Percentiles rank a stretch among this genome's conserved stretches.
phyloP scores from a whole-genome alignment of 2,113 vertebrate species.

The Notothenia rossii region DNA sequence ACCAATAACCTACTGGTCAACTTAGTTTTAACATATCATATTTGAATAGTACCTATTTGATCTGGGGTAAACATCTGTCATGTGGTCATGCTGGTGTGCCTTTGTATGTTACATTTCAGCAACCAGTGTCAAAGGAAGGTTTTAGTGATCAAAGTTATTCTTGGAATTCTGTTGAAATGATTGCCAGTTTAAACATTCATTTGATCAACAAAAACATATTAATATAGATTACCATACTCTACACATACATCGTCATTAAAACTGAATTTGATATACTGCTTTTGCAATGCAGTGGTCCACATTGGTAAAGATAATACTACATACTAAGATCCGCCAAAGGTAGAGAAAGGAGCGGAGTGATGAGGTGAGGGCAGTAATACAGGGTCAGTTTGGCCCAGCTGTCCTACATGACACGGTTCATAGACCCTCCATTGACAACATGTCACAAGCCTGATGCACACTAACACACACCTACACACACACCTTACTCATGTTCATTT shows the following conservation, averaged over 20 bases:
- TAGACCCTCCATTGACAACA: constrained; percentile 46
- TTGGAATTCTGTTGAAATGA: not conserved
- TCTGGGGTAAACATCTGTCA: not conserved
- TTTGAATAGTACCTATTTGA: too few species aligned
- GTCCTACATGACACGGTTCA: constrained; percentile 73
- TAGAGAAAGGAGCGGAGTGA: constrained; percentile 10
- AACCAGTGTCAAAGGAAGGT: not conserved
- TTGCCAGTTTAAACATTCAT: not conserved
- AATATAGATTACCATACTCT: not conserved
- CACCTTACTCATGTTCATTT: not conserved
- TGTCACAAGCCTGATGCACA: constrained; percentile 15
- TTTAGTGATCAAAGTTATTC: not conserved
- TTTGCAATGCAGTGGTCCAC: not conserved
- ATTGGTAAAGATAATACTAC: not conserved
- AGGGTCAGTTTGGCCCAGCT: constrained; percentile 64
- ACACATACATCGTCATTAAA: too few species aligned
- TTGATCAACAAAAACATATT: not conserved
- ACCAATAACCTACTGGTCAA: not conserved
- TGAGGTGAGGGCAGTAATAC: constrained; percentile 42
- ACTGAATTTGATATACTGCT: not conserved
- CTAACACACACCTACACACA: constrained; percentile 15
- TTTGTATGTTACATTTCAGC: not conserved
- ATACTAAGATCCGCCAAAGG: constrained; percentile 1
- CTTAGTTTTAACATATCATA: not conserved
- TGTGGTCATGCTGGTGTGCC: not conserved